Percentiles rank a stretch among this genome's conserved stretches.
Conservation (phyloP, 2,797 vertebrate genomes). For the Pseudocheirus occidentalis region DNA sequence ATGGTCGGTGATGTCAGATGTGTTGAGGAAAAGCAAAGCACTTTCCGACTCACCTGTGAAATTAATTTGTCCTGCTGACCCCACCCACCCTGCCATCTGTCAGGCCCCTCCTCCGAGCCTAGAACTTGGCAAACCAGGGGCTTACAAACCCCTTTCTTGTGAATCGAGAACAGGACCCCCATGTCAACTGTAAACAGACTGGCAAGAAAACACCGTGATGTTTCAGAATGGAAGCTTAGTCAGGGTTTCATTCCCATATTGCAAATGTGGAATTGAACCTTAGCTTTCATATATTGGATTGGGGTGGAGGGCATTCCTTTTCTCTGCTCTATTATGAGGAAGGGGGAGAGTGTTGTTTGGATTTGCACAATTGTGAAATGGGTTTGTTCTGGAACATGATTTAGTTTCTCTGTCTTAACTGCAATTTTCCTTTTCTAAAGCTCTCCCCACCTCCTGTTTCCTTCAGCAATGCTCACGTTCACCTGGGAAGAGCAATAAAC, state of each 20-base stretch:
- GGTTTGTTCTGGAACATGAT: constrained; percentile 80
- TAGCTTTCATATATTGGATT: constrained; percentile 69
- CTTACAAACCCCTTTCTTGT: constrained; percentile 56
- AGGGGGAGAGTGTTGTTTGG: constrained; percentile 80
- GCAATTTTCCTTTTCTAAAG: constrained; percentile 77
- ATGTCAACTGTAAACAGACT: constrained; percentile 70
- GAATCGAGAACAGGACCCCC: constrained; percentile 53
- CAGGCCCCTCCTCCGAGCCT: constrained; percentile 72
- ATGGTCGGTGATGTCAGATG: constrained; percentile 75
- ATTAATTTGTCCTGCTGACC: constrained; percentile 59
- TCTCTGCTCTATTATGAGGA: constrained; percentile 26
- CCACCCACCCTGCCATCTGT: constrained; percentile 67
- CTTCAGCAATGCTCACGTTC: constrained; percentile 22
- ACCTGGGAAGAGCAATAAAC: constrained; percentile 69
- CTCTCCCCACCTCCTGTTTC: constrained; percentile 65
- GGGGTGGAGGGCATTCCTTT: constrained; percentile 27
- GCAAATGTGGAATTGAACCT: constrained; percentile 63
- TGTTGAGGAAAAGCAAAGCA: constrained; percentile 74
- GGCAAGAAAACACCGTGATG: constrained; percentile 67
- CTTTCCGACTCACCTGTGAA: constrained; percentile 72
- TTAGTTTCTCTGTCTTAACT: constrained; percentile 75
- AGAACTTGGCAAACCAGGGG: constrained; percentile 66
- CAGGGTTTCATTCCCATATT: constrained; percentile 61
- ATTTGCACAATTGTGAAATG: constrained; percentile 73
- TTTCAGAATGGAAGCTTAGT: constrained; percentile 59